Evolutionary conservation across 2,888 invertebrate species (phyloP).

Genomic region (Pyrocoelia pectoralis): DNA sequence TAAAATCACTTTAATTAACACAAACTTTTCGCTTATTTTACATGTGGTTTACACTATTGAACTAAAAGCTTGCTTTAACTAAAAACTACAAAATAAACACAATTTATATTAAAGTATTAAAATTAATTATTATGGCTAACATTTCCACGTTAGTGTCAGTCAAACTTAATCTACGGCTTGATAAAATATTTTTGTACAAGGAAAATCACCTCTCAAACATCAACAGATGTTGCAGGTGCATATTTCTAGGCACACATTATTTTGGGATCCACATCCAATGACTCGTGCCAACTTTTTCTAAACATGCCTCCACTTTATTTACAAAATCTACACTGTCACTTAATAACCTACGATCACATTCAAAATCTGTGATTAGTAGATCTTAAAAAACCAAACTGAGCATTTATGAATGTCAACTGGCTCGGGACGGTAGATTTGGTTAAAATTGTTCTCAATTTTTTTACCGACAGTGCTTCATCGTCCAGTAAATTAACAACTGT

Average conservation of each 20-base stretch:
- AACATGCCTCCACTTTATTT: conserved; percentile 1
- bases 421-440: conserved; percentile 31
- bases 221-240: not conserved
- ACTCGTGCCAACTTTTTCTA: not conserved
- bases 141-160: not conserved
- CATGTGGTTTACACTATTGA: not conserved
- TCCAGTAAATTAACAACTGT: no score
- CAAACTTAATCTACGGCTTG: conserved; percentile 3
- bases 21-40: conserved; percentile 3
- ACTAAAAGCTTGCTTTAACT: conserved; percentile 2
- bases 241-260: not conserved
- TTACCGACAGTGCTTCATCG: no score
- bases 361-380: conserved; percentile 1
- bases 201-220: not conserved
- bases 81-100: not conserved
- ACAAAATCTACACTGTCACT: conserved; percentile 1
- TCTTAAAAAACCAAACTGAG: not conserved
- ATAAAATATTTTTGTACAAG: conserved; percentile 3
- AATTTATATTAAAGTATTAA: not conserved
- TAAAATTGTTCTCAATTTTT: no score
- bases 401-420: conserved; percentile 3
- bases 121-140: not conserved
- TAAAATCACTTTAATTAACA: no score
- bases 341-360: not conserved
- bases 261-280: not conserved